These are phyloP conservation scores for Bambusicola thoracicus DNA, from an alignment of 2,113 vertebrate genomes.

Conservation along the genomic window DNA sequence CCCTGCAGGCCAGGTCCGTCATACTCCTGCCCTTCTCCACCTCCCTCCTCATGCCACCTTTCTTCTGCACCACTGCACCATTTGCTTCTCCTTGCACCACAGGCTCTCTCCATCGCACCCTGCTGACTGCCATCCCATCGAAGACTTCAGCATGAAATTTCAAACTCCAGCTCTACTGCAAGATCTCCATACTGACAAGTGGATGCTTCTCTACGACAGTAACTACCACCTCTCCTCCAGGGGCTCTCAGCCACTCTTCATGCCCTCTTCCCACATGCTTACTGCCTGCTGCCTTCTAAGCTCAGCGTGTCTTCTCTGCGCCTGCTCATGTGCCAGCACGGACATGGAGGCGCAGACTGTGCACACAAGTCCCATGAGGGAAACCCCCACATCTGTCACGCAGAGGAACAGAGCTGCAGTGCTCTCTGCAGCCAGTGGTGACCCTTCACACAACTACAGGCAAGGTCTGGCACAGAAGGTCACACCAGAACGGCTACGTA, in stretches of 20 bases:
- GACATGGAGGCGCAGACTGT: no score
- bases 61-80: not conserved
- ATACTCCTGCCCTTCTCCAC: not conserved
- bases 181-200: not conserved
- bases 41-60: not conserved
- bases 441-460: not conserved
- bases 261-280: not conserved
- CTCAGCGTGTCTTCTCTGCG: rapidly evolving
- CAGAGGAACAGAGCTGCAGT: rapidly evolving
- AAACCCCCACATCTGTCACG: not conserved
- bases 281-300: not conserved
- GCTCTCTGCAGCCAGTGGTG: not conserved
- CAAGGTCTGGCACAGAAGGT: not conserved
- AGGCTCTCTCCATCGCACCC: not conserved
- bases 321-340: no score
- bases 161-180: not conserved
- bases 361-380: not conserved
- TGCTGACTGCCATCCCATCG: not conserved
- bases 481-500: not conserved
- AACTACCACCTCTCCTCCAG: not conserved
- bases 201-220: not conserved
- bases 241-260: not conserved
- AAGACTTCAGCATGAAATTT: not conserved
- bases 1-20: not conserved
- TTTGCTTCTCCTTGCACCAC: not conserved